Percentiles rank a stretch among this genome's conserved stretches.
phyloP scores from a whole-genome alignment of 2,888 invertebrate species.

The Euzetes globulus region DNA sequence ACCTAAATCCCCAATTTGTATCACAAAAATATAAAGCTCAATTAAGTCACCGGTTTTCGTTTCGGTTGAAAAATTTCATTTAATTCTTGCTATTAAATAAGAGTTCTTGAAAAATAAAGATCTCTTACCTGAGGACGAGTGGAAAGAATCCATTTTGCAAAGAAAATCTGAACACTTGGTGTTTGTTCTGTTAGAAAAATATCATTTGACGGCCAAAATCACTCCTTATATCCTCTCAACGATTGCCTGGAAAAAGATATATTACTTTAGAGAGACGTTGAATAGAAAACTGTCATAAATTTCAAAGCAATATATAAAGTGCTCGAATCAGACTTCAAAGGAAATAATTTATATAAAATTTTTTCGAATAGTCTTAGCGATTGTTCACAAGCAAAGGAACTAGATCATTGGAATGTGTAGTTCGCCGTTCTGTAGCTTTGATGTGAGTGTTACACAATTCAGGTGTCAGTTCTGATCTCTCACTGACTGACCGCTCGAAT shows the following conservation, averaged over 20 bases:
- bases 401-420: neutral
- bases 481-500: neutral
- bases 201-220: constrained; percentile 5
- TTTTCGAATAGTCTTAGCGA: no score
- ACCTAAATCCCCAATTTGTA: no score
- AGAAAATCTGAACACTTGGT: neutral
- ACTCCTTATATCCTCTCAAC: neutral
- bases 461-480: neutral
- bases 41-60: no score
- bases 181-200: neutral
- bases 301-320: neutral
- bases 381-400: no score
- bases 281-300: neutral
- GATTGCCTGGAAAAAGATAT: neutral
- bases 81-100: no score
- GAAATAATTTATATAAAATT: no score
- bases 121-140: neutral
- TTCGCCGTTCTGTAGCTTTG: neutral
- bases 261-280: neutral
- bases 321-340: neutral
- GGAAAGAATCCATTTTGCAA: neutral
- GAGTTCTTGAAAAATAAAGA: neutral
- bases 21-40: no score
- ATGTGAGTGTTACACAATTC: neutral
- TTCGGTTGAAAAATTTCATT: no score